Evolutionary conservation across 2,797 vertebrate genomes (phyloP).

Genomic region (Malurus leucopterus): DNA sequence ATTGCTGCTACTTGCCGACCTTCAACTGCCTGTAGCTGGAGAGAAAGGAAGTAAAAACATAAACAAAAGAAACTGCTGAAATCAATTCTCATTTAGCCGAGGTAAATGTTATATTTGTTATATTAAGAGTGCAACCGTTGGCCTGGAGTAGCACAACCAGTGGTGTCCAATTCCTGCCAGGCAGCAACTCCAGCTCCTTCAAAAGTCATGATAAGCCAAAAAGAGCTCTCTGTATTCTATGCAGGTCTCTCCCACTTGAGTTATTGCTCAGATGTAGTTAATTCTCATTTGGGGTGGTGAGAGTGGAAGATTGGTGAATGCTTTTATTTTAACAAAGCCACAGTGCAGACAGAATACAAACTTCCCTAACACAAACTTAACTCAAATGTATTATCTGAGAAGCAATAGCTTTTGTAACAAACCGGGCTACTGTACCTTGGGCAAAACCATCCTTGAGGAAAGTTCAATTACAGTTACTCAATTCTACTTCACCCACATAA

Average conservation of each 20-base stretch:
- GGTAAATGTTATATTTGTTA: not conserved
- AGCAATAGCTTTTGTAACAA: not conserved
- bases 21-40: slow-evolving; percentile 84
- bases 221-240: not conserved
- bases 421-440: not conserved
- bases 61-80: not conserved
- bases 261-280: not conserved
- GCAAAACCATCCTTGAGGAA: slow-evolving; percentile 16
- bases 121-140: accelerated
- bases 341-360: not conserved
- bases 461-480: slow-evolving; percentile 30
- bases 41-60: not conserved
- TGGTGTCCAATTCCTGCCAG: not conserved
- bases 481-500: slow-evolving; percentile 21
- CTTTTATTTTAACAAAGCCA: not conserved
- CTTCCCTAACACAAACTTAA: not conserved
- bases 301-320: not conserved
- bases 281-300: not conserved
- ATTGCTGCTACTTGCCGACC: slow-evolving; percentile 85
- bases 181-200: not conserved
- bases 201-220: not conserved
- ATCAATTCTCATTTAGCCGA: not conserved
- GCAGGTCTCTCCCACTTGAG: not conserved
- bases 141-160: not conserved
- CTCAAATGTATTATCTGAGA: not conserved